Base-by-base conservation (phyloP, 2,113 vertebrate species). In the Melierax canorus region DNA sequence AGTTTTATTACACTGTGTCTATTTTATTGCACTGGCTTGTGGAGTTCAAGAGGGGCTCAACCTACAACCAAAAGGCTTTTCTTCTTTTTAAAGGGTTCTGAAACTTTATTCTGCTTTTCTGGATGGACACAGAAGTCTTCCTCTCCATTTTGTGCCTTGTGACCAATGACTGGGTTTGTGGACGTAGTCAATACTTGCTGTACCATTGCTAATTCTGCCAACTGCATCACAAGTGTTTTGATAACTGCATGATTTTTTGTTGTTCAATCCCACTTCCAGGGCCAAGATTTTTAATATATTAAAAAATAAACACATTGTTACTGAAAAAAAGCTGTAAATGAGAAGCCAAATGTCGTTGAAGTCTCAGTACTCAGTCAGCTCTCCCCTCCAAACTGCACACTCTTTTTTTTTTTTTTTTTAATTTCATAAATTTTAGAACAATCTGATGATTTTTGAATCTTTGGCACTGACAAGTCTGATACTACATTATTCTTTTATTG, bases 361-460 rank as follows among this genome's bases (percentile, higher is more conserved):
- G 29, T 51, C 36, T 94, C 21, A 56, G 39, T 34, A 59, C 36
- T 60, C 71, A 76, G 39, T 67, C 72, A 91, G 19, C 30, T 19
- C 13, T 71, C 48, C 74, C 11, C n/a, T 43, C 3, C 6, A 91
- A 48, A 94, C 9, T 27, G 16, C 29, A 64, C 8, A 56, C 1
- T 41, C 5, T 62, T n/a, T n/a, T n/a, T 32, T 74, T 50, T 23
- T 78, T 46, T 48, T 73, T 80, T 74, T 36, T 22, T 4, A 30
- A 69, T 77, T 88, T 77, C 38, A 80, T 91, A 78, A 68, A 90
- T 91, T 93, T 96, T 82, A 90, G 74, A 95, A 86, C 24, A 82
- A 68, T 72, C 53, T 88, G 62, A 85, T 79, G 13, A 48, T 88
- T 93, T 94, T 78, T 92, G 26, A 91, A 72, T 94, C 56, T 91